Evolutionary conservation across 2,113 vertebrate genomes (phyloP), one percentile per base, ranked within the genome.

Genomic region (Tragelaphus scriptus): DNA sequence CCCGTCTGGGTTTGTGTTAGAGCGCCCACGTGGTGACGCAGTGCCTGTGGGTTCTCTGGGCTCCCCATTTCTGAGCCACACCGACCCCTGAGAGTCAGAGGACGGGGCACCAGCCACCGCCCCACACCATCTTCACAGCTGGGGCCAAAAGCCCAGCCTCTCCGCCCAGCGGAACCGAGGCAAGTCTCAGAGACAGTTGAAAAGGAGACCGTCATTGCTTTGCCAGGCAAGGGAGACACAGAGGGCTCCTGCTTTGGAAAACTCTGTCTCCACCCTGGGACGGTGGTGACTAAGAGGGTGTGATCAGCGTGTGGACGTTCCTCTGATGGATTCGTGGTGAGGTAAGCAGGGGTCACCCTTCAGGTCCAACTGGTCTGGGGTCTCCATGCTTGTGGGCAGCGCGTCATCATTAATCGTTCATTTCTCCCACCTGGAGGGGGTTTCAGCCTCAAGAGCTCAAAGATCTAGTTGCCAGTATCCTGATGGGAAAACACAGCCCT

Each of bases 11-110:
- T 17, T 81, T 5, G 14, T 3, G 7, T 61, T 4, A 19, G 89
- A 49, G 44, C 14, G 1, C 19, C 58, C 44, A 2, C 0, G 30
- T 26, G 15, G 56, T 6, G 23, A 2, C 3, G 3, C 10, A 51
- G 40, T 0, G 61, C 44, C 12, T 9, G 47, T 7, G 44, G 40
- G 40, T 26, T 32, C 9, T 61, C 32, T 23, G 30, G 55, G 56
- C 23, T 16, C 89, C 28, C 44, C 13, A 8, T 51, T 59, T 55
- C 71, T 5, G 88, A 59, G 17, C 28, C 28, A 30, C 8, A 47
- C 8, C 2, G 3, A 10, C 5, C 19, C 21, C 59, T 15, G 9
- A 79, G 75, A 25, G 44, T 7, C 0, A 6, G 55, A 11, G 8
- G 47, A 51, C 7, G 0, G 14, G 19, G 25, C 6, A 16, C 23